Conservation (phyloP, 2,113 vertebrate genomes). For the Regulus satrapa region DNA sequence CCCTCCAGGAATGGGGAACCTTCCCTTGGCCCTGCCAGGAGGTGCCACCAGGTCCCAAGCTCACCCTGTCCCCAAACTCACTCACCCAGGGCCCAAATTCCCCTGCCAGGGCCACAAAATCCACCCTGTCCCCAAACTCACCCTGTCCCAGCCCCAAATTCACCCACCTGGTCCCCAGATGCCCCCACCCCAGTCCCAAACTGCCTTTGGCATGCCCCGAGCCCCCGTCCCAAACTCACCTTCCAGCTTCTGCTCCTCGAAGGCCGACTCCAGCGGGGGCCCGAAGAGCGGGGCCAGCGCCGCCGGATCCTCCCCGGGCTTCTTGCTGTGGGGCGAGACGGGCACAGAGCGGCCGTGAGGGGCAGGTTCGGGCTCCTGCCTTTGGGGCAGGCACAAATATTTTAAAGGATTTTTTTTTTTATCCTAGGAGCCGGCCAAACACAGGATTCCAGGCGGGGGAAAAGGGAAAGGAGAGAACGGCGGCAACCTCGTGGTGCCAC, state of each 20-base stretch:
- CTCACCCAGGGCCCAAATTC: background rate
- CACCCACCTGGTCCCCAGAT: accelerated
- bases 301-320: constrained; percentile 71
- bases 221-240: constrained; percentile 68
- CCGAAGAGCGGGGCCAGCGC: constrained; percentile 83
- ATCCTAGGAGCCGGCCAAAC: background rate
- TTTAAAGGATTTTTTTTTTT: accelerated
- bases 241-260: constrained; percentile 87
- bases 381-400: accelerated
- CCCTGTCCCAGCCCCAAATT: background rate
- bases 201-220: too few species aligned
- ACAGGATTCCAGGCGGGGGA: accelerated
- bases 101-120: background rate
- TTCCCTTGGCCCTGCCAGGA: background rate
- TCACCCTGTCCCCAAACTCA: too few species aligned
- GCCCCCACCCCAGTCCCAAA: accelerated
- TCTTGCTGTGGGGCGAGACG: constrained; percentile 71
- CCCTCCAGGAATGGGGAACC: background rate
- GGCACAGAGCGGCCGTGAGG: background rate
- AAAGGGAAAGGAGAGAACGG: accelerated
- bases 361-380: accelerated
- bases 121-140: background rate
- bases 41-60: background rate
- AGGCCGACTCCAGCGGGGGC: constrained; percentile 82
- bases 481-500: accelerated